Evolutionary conservation across 2,797 vertebrate genomes (phyloP).

Genomic region (Poeciliopsis turneri): DNA sequence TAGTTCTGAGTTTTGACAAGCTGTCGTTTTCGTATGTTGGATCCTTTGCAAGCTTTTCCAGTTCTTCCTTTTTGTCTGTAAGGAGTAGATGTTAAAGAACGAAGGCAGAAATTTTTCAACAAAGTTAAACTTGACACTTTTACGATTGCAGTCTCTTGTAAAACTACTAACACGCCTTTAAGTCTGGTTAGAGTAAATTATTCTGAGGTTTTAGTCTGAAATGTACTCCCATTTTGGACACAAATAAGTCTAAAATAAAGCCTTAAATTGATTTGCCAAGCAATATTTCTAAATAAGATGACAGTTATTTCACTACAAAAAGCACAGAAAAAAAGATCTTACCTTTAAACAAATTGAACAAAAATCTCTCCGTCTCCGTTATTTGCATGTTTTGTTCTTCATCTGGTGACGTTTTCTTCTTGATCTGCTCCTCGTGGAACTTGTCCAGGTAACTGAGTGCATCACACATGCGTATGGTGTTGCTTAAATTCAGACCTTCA

Average conservation of each 20-base stretch:
- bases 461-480: conserved; percentile 92
- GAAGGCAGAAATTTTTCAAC: neutral
- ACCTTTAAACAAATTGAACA: conserved; percentile 89
- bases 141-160: neutral
- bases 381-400: conserved; percentile 76
- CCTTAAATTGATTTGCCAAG: too few species aligned
- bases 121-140: neutral
- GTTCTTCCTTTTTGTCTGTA: conserved; percentile 83
- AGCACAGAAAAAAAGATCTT: conserved; percentile 28
- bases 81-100: conserved; percentile 12
- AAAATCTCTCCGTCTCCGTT: conserved; percentile 87
- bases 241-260: too few species aligned
- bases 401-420: conserved; percentile 81
- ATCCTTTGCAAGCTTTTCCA: conserved; percentile 80
- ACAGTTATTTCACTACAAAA: too few species aligned
- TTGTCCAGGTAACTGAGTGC: conserved; percentile 86
- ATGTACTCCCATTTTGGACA: too few species aligned
- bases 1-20: conserved; percentile 80
- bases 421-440: conserved; percentile 87
- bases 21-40: conserved; percentile 89
- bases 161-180: neutral
- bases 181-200: neutral
- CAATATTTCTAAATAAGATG: too few species aligned
- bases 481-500: conserved; percentile 90
- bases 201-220: neutral